Evolutionary conservation across 2,797 vertebrate genomes (phyloP).

Genomic region (Cryptoblepharus egeriae): DNA sequence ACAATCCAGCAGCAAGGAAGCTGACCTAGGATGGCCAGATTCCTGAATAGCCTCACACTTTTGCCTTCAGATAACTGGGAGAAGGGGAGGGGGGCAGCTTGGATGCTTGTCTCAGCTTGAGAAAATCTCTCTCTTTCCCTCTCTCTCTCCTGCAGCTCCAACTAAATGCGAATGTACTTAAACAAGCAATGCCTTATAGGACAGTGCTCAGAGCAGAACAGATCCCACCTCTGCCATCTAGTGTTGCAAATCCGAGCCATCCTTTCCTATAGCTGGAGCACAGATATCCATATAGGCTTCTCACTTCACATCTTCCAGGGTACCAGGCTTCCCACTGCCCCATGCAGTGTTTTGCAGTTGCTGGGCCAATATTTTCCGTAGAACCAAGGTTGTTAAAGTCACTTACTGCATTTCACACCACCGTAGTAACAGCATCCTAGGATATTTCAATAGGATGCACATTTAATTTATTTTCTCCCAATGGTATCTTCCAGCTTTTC

Average conservation of each 20-base stretch:
- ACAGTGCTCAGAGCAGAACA: slow-evolving; percentile 73
- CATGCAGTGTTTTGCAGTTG: neutral
- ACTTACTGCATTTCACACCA: neutral
- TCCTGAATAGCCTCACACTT: slow-evolving; percentile 65
- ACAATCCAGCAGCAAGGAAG: slow-evolving; percentile 67
- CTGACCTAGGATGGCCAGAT: slow-evolving; percentile 65
- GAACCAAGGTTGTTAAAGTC: neutral
- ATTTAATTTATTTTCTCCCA: neutral
- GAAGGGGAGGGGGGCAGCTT: slow-evolving; percentile 57
- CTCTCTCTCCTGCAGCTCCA: slow-evolving; percentile 83
- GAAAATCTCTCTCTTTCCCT: slow-evolving; percentile 57
- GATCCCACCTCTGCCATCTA: slow-evolving; percentile 83
- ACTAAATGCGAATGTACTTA: slow-evolving; percentile 87
- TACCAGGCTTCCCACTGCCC: slow-evolving; percentile 24
- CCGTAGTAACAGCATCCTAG: neutral
- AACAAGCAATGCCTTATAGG: slow-evolving; percentile 85
- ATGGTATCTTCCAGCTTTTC: neutral
- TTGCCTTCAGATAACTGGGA: slow-evolving; percentile 61
- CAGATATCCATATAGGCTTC: accelerated
- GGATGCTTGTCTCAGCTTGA: slow-evolving; percentile 63
- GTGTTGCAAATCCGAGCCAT: slow-evolving; percentile 66
- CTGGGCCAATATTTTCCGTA: neutral
- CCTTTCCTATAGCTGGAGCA: neutral
- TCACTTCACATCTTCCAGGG: neutral
- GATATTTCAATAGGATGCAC: neutral